Evolutionary conservation across 2,797 vertebrate genomes (phyloP).

Genomic region (Aythya fuligula): DNA sequence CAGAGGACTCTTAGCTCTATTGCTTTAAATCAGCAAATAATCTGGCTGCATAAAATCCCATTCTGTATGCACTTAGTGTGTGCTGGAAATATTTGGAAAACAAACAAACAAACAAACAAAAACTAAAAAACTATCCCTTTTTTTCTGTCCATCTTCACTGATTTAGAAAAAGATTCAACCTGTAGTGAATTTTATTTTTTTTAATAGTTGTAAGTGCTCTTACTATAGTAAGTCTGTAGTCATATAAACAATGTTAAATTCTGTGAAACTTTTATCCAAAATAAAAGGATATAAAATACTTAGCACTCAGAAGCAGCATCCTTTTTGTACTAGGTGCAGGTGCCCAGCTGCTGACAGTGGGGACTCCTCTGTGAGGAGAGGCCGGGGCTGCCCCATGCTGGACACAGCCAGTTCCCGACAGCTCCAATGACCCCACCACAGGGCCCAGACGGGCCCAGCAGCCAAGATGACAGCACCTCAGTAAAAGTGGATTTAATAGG

Average conservation of each 20-base stretch:
- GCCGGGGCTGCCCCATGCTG: no score
- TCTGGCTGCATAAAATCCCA: neutral
- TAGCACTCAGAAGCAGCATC: fast-evolving
- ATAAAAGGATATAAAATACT: neutral
- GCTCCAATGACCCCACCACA: fast-evolving
- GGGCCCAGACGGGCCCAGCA: fast-evolving
- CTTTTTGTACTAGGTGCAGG: neutral
- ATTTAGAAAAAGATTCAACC: neutral
- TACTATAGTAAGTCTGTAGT: neutral
- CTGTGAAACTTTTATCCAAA: neutral
- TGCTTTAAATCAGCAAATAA: neutral
- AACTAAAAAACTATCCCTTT: neutral
- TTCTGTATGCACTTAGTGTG: neutral
- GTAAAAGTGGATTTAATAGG: neutral
- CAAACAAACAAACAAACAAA: neutral
- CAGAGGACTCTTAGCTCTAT: neutral
- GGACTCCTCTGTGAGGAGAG: neutral
- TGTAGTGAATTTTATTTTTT: neutral
- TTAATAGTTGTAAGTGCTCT: neutral
- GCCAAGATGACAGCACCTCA: fast-evolving
- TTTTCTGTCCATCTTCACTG: neutral
- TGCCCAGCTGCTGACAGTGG: neutral
- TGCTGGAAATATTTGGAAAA: neutral
- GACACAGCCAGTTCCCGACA: neutral
- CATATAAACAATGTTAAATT: neutral